Base-by-base conservation (phyloP, 2,888 invertebrate genomes). In the Drosophila diplacantha region DNA sequence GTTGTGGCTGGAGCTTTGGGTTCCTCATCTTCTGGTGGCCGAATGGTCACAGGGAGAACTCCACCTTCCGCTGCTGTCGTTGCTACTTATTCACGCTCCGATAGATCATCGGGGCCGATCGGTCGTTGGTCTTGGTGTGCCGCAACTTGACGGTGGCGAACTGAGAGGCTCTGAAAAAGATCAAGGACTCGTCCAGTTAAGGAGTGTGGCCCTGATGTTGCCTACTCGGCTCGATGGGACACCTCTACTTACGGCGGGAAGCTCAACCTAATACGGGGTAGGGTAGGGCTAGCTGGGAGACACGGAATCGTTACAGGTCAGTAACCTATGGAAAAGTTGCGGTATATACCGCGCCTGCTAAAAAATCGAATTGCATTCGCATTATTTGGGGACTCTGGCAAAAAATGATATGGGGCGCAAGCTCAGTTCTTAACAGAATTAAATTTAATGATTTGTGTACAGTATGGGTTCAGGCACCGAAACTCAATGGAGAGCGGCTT, bases 91-190 rank as follows among this genome's bases (percentile, higher is more conserved):
- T 85, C 64, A 86, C 81, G 65, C 84, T 86, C 63, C 86, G 78
- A 74, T 85, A 82, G 62, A 93, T 90, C 89, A 94, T 92, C 75
- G 95, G 95, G 80, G 94, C 93, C 75, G 95, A 94, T 83, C 95
- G 92, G 89, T 95, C 95, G 89, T 95, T 94, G 86, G 95, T 94
- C 90, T 94, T 93, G 85, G 94, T 93, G 90, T 95, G 95, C 88
- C 95, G 92, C 87, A 95, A 92, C 90, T 95, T 95, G 87, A 96
- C 95, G 69, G 95, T 95, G 66, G 95, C 95, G 87, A 95, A 96
- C 88, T 94, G 93, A 88, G 94, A 95, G 85, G 93, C 92, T 91
- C 95, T 95, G 93, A 61, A 81, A 85, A 72, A 65, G 75, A 51
- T 56, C 43, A 63, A 53, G 69, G 55, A 66, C 63, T 53, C 70